A percentile compares a stretch with the other conserved stretches of the same genome.
phyloP scores from a whole-genome alignment of 2,888 invertebrate species.

The Tridacna crocea region DNA sequence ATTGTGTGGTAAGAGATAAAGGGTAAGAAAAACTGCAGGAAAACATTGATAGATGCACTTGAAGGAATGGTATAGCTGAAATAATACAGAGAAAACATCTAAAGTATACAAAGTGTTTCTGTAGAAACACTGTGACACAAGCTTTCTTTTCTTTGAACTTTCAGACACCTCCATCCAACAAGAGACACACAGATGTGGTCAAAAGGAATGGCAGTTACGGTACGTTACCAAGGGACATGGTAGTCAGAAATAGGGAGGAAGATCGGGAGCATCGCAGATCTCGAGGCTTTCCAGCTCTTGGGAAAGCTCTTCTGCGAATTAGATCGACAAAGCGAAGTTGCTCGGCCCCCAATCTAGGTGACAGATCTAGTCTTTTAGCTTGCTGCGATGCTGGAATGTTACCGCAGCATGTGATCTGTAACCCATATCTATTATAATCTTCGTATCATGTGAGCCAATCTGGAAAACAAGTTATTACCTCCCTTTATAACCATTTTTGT shows the following conservation, averaged over 20 bases:
- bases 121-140: too few species aligned
- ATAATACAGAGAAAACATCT: too few species aligned
- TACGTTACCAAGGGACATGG: slow-evolving; percentile 79
- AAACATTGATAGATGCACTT: too few species aligned
- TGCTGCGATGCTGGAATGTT: slow-evolving; percentile 19
- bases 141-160: slow-evolving; percentile 8
- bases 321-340: slow-evolving; percentile 89
- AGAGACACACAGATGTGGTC: slow-evolving; percentile 53
- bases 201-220: slow-evolving; percentile 73
- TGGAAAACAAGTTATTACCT: background rate
- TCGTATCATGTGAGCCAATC: background rate
- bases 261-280: slow-evolving; percentile 68
- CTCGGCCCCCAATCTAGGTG: slow-evolving; percentile 97
- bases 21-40: too few species aligned
- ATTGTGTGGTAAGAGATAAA: too few species aligned
- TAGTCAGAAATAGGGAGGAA: slow-evolving; percentile 64
- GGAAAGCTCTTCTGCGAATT: slow-evolving; percentile 87
- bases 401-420: slow-evolving; percentile 50
- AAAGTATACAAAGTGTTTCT: too few species aligned
- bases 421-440: background rate
- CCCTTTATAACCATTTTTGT: background rate
- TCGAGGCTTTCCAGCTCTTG: slow-evolving; percentile 86
- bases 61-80: too few species aligned
- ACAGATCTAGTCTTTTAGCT: slow-evolving; percentile 64
- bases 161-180: slow-evolving; percentile 89